Evolutionary conservation across 2,113 vertebrate genomes (phyloP), one percentile per base, ranked within the genome.

Genomic region (Hydropotes inermis): DNA sequence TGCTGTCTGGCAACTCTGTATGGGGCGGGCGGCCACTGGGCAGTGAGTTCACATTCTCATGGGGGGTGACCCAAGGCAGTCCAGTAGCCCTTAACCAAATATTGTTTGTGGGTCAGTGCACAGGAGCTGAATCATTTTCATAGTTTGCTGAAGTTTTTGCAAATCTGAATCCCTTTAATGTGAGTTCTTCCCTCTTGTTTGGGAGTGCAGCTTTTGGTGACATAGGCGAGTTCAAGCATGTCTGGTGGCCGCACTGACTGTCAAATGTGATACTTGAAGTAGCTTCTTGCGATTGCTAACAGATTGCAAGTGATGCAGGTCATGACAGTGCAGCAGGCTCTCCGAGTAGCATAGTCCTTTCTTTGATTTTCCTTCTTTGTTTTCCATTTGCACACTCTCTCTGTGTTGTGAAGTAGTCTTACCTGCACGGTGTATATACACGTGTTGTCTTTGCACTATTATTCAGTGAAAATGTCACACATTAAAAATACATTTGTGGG

Each of bases 381-480:
- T 90, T 16, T 91, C 52, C 76, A n/a, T 95, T 89, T 61, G 39
- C 15, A n/a, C 58, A 60, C 17, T 54, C 3, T 74, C 50, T 84
- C 50, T 96, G 76, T 43, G 17, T 78, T 86, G 82, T 23, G 54
- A 95, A 79, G 23, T 78, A 21, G 45, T 89, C 79, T 83, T 36
- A 19, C 39, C 79, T 39, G 52, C 21, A 60, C 23, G 76, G n/a
- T 45, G 4, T 60, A 61, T 52, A 82, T 91, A 50, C 8, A 45
- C 39, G 6, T 58, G 15, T 61, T 83, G 15, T 78, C 87, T 11
- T 84, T 89, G 3, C 70, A 64, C 39, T 45, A n/a, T 90, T 89
- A 87, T 79, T 70, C 54, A 74, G 70, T 92, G 54, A 97, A 95
- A 95, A 95, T 89, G 79, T 52, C 76, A 58, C 27, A 58, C 61